Conservation (phyloP, 2,113 vertebrate genomes). For the Condylura cristata region DNA sequence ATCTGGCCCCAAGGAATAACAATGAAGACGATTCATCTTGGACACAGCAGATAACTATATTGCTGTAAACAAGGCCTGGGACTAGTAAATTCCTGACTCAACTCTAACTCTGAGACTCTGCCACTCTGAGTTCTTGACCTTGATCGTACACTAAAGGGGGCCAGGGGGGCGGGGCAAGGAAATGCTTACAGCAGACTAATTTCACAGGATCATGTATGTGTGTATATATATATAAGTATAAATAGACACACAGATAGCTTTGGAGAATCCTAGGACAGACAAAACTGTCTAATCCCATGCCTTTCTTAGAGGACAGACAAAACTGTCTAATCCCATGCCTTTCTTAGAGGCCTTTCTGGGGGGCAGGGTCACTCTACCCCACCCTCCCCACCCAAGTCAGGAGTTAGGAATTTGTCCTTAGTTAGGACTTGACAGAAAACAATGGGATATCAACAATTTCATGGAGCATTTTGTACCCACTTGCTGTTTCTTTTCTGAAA, state of each 20-base stretch:
- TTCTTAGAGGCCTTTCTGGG: too few relatives aligned
- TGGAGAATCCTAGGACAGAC: neutral
- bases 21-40: neutral
- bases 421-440: neutral
- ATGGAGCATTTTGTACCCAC: neutral
- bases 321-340: neutral
- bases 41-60: neutral
- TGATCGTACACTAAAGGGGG: neutral
- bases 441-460: neutral
- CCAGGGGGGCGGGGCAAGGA: neutral
- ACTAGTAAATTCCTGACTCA: neutral
- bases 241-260: neutral
- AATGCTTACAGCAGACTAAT: neutral
- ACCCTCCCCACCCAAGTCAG: too few relatives aligned
- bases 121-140: neutral
- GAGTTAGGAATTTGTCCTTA: neutral
- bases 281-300: neutral
- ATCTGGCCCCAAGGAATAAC: neutral
- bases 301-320: neutral
- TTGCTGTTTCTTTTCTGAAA: neutral
- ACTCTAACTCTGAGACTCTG: neutral
- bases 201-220: neutral
- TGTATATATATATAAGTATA: too few relatives aligned
- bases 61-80: neutral
- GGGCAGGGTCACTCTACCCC: rapidly evolving